Percentiles rank a stretch among this genome's conserved stretches.
Evolutionary conservation across 30 jellyfish, hydroid and myxozoan genomes (phyloP).

Genomic region (Cassiopea andromeda): DNA sequence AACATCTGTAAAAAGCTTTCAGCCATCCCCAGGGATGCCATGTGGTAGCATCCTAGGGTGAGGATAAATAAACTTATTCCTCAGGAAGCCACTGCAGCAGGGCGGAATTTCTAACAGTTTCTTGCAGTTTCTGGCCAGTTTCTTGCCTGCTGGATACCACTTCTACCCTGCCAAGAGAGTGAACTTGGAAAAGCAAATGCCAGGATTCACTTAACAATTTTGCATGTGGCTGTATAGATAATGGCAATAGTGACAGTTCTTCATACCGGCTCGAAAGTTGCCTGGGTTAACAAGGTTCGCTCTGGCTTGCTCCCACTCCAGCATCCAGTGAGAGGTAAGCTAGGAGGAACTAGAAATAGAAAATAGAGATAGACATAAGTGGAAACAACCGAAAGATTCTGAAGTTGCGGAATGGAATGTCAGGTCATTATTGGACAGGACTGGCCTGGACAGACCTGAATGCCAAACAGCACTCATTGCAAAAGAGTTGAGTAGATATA

Average conservation of each 20-base stretch:
- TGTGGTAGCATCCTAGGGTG: constrained; percentile 12
- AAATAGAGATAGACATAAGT: too few relatives aligned
- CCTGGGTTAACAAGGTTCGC: constrained; percentile 58
- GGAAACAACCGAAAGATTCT: constrained; percentile 2
- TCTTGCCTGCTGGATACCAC: constrained; percentile 22
- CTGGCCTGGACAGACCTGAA: constrained; percentile 28
- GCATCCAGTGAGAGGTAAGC: constrained; percentile 32
- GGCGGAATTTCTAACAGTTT: constrained; percentile 1
- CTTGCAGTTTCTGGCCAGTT: constrained; percentile 9
- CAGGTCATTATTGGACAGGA: constrained; percentile 30
- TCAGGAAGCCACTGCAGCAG: constrained; percentile 28
- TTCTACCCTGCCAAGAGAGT: constrained; percentile 8
- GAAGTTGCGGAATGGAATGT: constrained; percentile 47
- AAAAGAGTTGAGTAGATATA: constrained; percentile 14
- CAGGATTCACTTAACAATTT: constrained; percentile 22
- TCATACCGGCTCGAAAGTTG: constrained; percentile 34
- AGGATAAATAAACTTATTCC: constrained; percentile 26
- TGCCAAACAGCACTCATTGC: constrained; percentile 31
- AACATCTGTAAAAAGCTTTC: constrained; percentile 15
- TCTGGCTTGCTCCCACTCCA: constrained; percentile 42
- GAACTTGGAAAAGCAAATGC: constrained; percentile 25
- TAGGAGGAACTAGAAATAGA: too few relatives aligned
- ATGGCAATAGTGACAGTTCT: constrained; percentile 5
- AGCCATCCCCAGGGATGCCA: constrained; percentile 12
- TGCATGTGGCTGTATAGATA: constrained; percentile 4